Evolutionary conservation across 2,113 vertebrate genomes (phyloP), one percentile per base, ranked within the genome.

Genomic region (Lepus americanus): DNA sequence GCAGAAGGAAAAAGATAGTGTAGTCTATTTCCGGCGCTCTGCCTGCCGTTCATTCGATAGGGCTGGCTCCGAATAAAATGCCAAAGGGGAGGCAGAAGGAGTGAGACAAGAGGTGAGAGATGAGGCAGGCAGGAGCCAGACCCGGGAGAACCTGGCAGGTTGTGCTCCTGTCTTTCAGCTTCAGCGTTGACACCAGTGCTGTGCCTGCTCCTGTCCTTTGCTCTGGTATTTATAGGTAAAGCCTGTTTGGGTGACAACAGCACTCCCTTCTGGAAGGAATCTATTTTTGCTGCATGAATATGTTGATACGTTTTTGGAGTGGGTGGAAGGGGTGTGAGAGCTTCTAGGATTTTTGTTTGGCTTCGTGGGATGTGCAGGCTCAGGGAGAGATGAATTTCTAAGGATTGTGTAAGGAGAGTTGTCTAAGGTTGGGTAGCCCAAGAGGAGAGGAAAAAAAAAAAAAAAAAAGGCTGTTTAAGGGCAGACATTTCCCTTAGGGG

Each of bases 331-430:
- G n/a, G 14, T 63, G 67, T 73, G 90, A 92, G 84, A 80, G 44
- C 85, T 90, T 95, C 89, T 94, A 96, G 94, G 94, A 92, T 95
- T 96, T 44, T 94, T 95, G 93, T 93, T 96, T 91, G 44, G 19
- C 66, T 87, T 87, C 49, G 0, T 67, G 29, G 13, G 49, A 72
- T 93, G 19, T 64, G 44, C 39, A 87, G 79, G 13, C 80, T 83
- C 92, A 27, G 77, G 22, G 44, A 91, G 74, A 85, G 25, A 70
- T 31, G 59, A 22, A 33, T 93, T 91, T 93, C 64, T 76, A 80
- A 79, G 72, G 76, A 72, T 77, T 1, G 3, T 70, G 16, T n/a
- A 55, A 69, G 81, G 53, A 55, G 22, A 76, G 92, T 85, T 87
- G 51, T 23, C 27, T 44, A 96, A 91, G 59, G 9, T 59, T 84